These are phyloP conservation scores for Pteromalus puparum DNA, from an alignment of 1,140 invertebrate species.

Conservation along the genomic window DNA sequence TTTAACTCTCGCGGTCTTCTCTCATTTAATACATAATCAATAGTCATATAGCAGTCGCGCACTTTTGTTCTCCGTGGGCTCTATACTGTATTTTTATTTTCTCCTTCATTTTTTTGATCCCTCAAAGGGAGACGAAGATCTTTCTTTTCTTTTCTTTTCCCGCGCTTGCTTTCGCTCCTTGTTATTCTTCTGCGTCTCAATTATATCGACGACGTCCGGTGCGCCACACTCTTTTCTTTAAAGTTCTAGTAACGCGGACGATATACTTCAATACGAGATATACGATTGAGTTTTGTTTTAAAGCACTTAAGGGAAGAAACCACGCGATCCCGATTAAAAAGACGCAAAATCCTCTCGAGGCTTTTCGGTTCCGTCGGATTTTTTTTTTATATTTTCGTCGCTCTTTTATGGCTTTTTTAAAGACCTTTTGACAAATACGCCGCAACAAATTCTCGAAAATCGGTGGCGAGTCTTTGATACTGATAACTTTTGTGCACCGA, in stretches of 20 bases:
- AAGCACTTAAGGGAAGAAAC: constrained; percentile 74
- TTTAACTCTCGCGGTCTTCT: constrained; percentile 42
- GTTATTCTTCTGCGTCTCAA: too few relatives aligned
- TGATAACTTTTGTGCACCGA: too few relatives aligned
- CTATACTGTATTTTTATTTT: constrained; percentile 52
- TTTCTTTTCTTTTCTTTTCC: constrained; percentile 14
- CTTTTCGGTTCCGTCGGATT: constrained; percentile 44
- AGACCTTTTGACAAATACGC: neutral
- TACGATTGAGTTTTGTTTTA: constrained; percentile 66
- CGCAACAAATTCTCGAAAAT: neutral
- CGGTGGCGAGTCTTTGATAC: too few relatives aligned
- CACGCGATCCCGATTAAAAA: constrained; percentile 64
- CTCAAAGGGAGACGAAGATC: constrained; percentile 46
- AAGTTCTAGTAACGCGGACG: constrained; percentile 50
- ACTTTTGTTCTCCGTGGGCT: constrained; percentile 47
- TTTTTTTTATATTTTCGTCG: constrained; percentile 3
- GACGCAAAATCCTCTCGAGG: constrained; percentile 48
- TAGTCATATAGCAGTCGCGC: constrained; percentile 56
- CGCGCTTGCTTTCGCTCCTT: neutral
- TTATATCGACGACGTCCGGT: neutral
- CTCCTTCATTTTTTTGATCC: constrained; percentile 4
- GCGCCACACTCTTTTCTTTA: constrained; percentile 17
- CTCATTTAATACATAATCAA: constrained; percentile 46
- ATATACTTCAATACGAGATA: constrained; percentile 63
- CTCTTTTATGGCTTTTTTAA: neutral